These are phyloP conservation scores for Saguinus midas DNA, from an alignment of 2,113 vertebrate genomes.

Conservation along the genomic window DNA sequence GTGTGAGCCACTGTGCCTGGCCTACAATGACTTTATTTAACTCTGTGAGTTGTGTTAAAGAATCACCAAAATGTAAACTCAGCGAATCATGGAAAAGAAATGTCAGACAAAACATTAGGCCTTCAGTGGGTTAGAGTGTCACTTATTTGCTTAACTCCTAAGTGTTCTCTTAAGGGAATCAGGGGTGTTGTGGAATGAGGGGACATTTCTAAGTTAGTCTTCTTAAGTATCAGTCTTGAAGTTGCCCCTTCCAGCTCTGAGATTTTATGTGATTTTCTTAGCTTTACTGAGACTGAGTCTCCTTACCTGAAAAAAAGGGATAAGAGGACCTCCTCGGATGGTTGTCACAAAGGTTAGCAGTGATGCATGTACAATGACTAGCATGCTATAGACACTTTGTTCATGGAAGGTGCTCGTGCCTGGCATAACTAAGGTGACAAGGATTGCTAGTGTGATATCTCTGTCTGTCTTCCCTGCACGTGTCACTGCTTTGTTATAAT, in stretches of 20 bases:
- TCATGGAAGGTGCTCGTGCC: not conserved
- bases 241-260: not conserved
- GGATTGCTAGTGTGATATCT: not conserved
- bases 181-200: not conserved
- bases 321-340: not conserved
- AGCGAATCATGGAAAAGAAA: not conserved
- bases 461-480: not conserved
- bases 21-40: not conserved
- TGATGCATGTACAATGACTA: not conserved
- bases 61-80: conserved; percentile 5
- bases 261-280: conserved; percentile 32
- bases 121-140: not conserved
- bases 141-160: conserved; percentile 20
- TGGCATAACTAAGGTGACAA: not conserved
- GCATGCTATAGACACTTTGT: not conserved
- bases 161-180: not conserved
- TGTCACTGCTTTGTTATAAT: conserved; percentile 34
- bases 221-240: not conserved
- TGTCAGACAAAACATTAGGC: not conserved
- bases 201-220: not conserved
- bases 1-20: too few relatives aligned
- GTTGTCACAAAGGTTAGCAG: not conserved
- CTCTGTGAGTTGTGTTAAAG: not conserved
- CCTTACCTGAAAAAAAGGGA: not conserved
- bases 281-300: conserved; percentile 21